Base-by-base conservation (phyloP, 2,797 vertebrate species). In the Pangasius djambal region DNA sequence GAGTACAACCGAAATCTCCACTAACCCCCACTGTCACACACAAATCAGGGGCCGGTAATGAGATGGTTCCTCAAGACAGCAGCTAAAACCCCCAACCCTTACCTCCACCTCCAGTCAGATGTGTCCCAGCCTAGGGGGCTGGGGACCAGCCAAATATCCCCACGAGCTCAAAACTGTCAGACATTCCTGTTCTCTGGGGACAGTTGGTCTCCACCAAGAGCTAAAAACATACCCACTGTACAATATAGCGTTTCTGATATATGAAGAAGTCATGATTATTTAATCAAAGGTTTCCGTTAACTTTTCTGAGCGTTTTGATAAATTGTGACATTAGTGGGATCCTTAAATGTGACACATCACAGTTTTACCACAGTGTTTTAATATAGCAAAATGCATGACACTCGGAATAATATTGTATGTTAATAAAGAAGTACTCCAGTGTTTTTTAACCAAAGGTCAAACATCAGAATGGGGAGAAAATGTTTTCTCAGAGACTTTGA, bases 1-100 rank as follows among this genome's bases (percentile, higher is more conserved):
- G 78, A 83, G 87, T 86, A 79, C 72, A 87, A 52, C 61, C 40
- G 59, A 67, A 86, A 83, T 75, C 74, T 69, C 44, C 61, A 67
- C 65, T 72, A 83, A 87, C 86, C 79, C 81, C 79, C 61, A 65
- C 65, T 85, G 74, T 75, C 78, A 78, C 67, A 83, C 88, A 86
- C 83, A 69, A 50, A 69, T 69, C 83, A 85, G 44, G n/a, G 67
- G 2, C 69, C 16, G 22, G 83, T 87, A 82, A 88, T 72, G 67
- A 89, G 67, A 63, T 69, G 87, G 15, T 61, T 82, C 67, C 55
- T 78, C 52, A 69, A 63, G 70, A 83, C 75, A 75, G 74, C 31
- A 79, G 37, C 67, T 22, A 65, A 52, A 72, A 74, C 59, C 57
- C 57, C 70, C 48, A 67, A 34, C 59, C 34, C 25, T 52, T 65